phyloP scores from a whole-genome alignment of 1,140 invertebrate genomes.

The Eriocheir sinensis region DNA sequence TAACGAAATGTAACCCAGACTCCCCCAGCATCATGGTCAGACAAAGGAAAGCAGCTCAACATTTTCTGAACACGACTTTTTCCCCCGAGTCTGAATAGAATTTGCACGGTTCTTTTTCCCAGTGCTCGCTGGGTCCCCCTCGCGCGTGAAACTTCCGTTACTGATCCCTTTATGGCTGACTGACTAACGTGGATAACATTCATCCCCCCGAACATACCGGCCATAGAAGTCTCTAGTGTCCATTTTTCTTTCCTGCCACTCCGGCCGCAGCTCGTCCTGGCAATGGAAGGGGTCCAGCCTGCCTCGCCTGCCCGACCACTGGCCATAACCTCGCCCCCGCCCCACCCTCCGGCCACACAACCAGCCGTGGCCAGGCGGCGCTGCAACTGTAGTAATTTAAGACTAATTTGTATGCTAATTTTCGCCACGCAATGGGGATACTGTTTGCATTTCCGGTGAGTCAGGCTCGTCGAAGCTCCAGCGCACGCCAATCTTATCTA shows the following conservation, averaged over 20 bases:
- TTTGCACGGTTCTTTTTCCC: not conserved
- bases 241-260: not conserved
- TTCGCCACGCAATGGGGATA: not conserved
- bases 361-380: not conserved
- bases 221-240: slow-evolving; percentile 8
- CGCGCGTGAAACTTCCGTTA: not conserved
- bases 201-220: not conserved
- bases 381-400: slow-evolving; percentile 10
- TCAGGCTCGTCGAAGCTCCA: not conserved
- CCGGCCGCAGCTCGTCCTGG: not conserved
- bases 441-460: not conserved
- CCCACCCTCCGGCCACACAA: not conserved
- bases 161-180: slow-evolving; percentile 8
- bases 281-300: not conserved
- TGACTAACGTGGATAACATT: not conserved
- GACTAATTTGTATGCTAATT: slow-evolving; percentile 26
- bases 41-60: too few relatives aligned
- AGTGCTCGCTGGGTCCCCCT: not conserved
- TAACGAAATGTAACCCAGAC: too few relatives aligned
- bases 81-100: not conserved
- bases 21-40: too few relatives aligned
- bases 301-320: too few relatives aligned
- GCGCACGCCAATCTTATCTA: slow-evolving; percentile 14
- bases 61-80: too few relatives aligned
- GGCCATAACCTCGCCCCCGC: not conserved